Evolutionary conservation across 2,113 vertebrate species (phyloP), one percentile per base, ranked within the genome.

Genomic region (Bucco capensis): DNA sequence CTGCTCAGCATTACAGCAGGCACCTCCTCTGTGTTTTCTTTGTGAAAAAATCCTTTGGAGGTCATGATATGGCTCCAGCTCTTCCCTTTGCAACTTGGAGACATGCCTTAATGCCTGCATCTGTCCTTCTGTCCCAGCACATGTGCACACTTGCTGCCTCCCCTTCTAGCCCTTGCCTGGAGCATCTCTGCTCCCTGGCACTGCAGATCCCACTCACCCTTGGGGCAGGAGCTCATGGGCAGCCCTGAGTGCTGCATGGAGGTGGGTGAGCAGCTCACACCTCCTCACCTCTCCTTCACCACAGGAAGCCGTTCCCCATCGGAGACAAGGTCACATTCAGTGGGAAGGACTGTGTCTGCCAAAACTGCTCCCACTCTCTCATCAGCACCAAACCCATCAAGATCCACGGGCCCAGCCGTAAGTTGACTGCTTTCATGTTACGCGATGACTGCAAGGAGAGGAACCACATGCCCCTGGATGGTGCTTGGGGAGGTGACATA

Each of bases 311-410:
- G 1, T 99, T 99, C 96, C 99, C 99, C 56, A 99, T 99, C 5
- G 99, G 99, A 96, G 99, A 99, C 97, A 98, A 99, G 97, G 99
- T 99, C 60, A 99, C 99, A 0, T 99, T 99, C 98, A 99, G 99
- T 6, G 99, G 99, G 62, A 99, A 99, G 96, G 98, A 99, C 89
- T 99, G 99, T 4, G 98, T 99, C 70, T 99, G 99, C 97, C 99
- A 99, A 92, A 99, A 98, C 33, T 99, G 99, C 96, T 99, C 99
- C 62, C 98, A 98, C 76, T 96, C 98, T 60, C 98, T 99, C 92
- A 97, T 98, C 97, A 97, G 98, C 96, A 98, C 98, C 91, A 98
- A 99, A 92, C 99, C 99, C 47, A 98, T 99, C 98, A 99, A 99
- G 97, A 99, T 99, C 97, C 99, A 98, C 0, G 99, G 99, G 90